phyloP scores from a whole-genome alignment of 23 tunicate species.

The Phallusia fumigata region DNA sequence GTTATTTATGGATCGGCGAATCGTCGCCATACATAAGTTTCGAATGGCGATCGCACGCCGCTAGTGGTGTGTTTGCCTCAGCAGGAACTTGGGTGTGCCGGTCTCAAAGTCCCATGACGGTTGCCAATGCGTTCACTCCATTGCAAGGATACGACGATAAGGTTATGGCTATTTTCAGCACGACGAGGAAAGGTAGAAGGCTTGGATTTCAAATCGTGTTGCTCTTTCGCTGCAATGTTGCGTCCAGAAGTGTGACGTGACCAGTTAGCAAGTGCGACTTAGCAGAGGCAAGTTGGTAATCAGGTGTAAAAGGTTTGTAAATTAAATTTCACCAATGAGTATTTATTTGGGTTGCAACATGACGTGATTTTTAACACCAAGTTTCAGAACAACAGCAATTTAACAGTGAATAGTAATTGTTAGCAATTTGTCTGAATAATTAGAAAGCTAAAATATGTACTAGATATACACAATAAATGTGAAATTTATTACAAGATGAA shows the following conservation, averaged over 20 bases:
- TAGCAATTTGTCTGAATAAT: too few relatives aligned
- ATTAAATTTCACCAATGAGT: too few relatives aligned
- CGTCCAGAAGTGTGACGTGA: neutral
- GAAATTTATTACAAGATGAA: too few relatives aligned
- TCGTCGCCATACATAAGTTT: neutral
- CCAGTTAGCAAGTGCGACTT: too few relatives aligned
- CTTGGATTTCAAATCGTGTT: neutral
- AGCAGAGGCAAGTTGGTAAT: too few relatives aligned
- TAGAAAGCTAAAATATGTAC: too few relatives aligned
- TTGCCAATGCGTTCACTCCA: neutral
- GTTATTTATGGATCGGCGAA: neutral
- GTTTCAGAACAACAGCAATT: too few relatives aligned
- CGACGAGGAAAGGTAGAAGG: neutral
- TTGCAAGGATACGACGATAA: slow-evolving; percentile 8
- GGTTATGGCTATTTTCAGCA: slow-evolving; percentile 8
- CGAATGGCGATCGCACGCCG: slow-evolving; percentile 1
- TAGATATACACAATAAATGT: too few relatives aligned
- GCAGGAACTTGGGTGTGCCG: slow-evolving; percentile 17
- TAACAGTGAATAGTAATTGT: too few relatives aligned
- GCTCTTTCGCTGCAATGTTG: neutral
- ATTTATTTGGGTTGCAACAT: too few relatives aligned
- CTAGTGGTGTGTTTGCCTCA: neutral
- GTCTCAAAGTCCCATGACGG: slow-evolving; percentile 16
- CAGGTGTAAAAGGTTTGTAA: too few relatives aligned
- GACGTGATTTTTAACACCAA: too few relatives aligned